phyloP scores from a whole-genome alignment of 2,113 vertebrate species.

The Tautogolabrus adspersus region DNA sequence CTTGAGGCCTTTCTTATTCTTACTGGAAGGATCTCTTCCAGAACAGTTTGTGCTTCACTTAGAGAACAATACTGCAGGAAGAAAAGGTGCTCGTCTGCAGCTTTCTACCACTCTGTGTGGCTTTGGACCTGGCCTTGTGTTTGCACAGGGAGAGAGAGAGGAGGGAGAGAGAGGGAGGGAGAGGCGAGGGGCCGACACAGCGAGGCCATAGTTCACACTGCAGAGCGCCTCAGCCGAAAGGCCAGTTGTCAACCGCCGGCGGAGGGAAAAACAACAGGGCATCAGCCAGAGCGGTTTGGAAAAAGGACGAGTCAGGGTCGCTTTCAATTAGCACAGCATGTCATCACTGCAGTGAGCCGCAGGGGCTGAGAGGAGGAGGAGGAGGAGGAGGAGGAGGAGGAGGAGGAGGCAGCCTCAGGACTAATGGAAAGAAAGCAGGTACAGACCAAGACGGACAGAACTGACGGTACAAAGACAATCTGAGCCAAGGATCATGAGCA shows the following conservation, averaged over 20 bases:
- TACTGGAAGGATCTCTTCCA: background rate
- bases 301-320: constrained; percentile 79
- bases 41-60: background rate
- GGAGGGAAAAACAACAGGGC: constrained; percentile 62
- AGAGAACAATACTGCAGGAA: background rate
- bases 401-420: background rate
- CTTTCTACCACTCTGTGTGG: constrained; percentile 29
- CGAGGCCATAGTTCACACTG: constrained; percentile 56
- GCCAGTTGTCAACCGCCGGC: constrained; percentile 75
- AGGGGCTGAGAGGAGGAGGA: constrained; percentile 11
- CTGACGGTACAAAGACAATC: background rate
- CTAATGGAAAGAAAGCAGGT: background rate
- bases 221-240: constrained; percentile 63
- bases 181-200: background rate
- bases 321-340: constrained; percentile 77
- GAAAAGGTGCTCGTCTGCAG: constrained; percentile 40
- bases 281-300: constrained; percentile 50
- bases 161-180: background rate
- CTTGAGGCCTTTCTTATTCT: background rate
- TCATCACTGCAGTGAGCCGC: constrained; percentile 49
- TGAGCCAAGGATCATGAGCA: background rate
- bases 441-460: background rate
- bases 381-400: background rate
- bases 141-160: constrained; percentile 6
- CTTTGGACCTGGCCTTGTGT: constrained; percentile 34